Base-by-base conservation (phyloP, 1,140 invertebrate species). In the Heliconius congener region DNA sequence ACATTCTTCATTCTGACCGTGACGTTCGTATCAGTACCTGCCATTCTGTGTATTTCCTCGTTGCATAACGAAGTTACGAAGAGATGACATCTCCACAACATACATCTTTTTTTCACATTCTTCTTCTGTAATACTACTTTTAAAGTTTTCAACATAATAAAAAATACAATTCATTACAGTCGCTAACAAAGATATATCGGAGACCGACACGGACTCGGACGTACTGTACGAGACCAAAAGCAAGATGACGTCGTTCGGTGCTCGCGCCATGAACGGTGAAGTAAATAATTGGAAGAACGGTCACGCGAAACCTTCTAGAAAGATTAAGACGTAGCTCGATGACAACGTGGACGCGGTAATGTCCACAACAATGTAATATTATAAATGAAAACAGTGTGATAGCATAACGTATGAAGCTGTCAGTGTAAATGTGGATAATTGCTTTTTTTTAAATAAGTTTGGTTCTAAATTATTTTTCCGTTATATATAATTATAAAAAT, bases 201-300 rank as follows among this genome's bases (percentile, higher is more conserved):
- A 97, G 83, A 96, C 96, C 1, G 97, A 97, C 79, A 97, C 97
- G 0, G 97, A 97, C 82, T 97, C 96, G 2, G 97, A 97, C 91
- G 96, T 97, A 23, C 89, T 97, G 3, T 97, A 97, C 88, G 96
- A 97, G 88, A 95, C 95, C 0, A 93, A 95, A 60, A 95, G 91
- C 74, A 96, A 96, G 82, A 95, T 93, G 11, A 93, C 95, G 23
- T 91, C 94, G 19, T 95, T 96, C 83, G 90, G 91, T 23, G 85
- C 85, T 8, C 91, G 94, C 19, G 80, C 89, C 0, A 90, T 94
- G 81, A 96, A 96, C 84, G 96, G 96, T 0, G 93, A 92, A 42
- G 60, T 88, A 83, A 92, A 92, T 83, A 89, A 89, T 5, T 94
- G 93, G 87, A 93, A 93, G 85, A 96, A 96, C 85, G 94, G 95